Conservation (phyloP, 23 tunicate species). For the Diplosoma virens region DNA sequence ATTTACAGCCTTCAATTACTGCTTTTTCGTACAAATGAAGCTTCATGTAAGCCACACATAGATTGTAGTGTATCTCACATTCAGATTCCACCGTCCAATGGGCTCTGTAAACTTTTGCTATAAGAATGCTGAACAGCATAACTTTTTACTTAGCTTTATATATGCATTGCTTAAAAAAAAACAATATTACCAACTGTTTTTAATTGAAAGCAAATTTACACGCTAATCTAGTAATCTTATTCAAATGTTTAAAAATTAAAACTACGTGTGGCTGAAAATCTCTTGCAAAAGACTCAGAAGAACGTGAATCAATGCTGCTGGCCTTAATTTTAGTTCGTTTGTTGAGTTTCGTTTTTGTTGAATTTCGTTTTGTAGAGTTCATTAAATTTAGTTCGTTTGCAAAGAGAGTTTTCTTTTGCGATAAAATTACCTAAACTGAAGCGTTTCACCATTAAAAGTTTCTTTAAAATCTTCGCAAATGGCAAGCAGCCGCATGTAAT, state of each 20-base stretch:
- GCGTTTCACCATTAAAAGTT: constrained; percentile 34
- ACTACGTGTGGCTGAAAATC: too few species aligned
- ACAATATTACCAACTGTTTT: too few species aligned
- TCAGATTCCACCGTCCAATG: constrained; percentile 65
- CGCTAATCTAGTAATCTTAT: too few species aligned
- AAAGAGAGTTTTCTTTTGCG: neutral
- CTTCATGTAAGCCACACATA: constrained; percentile 42
- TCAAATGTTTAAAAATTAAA: too few species aligned
- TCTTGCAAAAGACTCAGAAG: too few species aligned
- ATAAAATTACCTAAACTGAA: constrained; percentile 34
- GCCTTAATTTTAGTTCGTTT: too few species aligned
- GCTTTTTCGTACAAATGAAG: constrained; percentile 52
- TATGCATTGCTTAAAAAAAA: neutral
- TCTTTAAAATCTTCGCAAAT: constrained; percentile 26
- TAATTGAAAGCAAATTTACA: too few species aligned
- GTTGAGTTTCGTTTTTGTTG: too few species aligned
- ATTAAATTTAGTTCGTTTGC: too few species aligned
- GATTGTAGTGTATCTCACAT: constrained; percentile 20
- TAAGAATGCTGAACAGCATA: neutral
- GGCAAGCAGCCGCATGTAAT: constrained; percentile 35
- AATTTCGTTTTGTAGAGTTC: too few species aligned
- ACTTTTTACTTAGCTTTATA: neutral
- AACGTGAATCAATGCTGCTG: too few species aligned
- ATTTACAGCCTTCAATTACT: constrained; percentile 25
- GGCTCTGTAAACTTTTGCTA: too few species aligned